Conservation (phyloP, 1,140 invertebrate species). For the Oscheius sp. region DNA sequence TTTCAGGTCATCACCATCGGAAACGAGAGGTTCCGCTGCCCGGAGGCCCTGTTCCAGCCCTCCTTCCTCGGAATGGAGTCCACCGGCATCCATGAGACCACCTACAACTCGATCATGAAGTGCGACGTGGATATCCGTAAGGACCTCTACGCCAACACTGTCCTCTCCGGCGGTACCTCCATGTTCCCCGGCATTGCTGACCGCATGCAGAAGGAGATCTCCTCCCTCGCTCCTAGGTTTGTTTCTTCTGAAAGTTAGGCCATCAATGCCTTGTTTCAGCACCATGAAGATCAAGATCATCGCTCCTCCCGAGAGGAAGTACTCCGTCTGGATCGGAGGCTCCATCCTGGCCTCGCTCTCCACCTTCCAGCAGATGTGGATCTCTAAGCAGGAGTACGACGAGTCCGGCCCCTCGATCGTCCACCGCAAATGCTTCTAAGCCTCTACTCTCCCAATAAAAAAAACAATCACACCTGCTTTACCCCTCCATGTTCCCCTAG, state of each 20-base stretch:
- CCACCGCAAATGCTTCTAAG: conserved; percentile 61
- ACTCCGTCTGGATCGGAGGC: conserved; percentile 67
- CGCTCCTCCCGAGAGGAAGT: conserved; percentile 62
- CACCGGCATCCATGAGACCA: conserved; percentile 59
- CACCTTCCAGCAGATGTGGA: conserved; percentile 65
- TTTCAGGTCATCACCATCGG: conserved; percentile 53
- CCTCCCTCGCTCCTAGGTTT: conserved; percentile 60
- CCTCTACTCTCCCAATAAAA: not conserved
- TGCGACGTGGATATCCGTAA: conserved; percentile 63
- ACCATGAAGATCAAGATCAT: conserved; percentile 65
- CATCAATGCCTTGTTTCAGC: conserved; percentile 42
- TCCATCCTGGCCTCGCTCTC: conserved; percentile 68
- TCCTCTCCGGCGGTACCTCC: conserved; percentile 65
- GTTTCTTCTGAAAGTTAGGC: not conserved
- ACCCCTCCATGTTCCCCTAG: not conserved
- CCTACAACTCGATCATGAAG: conserved; percentile 62
- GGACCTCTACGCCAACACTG: conserved; percentile 63
- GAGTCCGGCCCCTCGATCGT: conserved; percentile 74
- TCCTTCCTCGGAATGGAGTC: conserved; percentile 62
- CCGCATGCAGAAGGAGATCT: conserved; percentile 63
- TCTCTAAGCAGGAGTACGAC: conserved; percentile 70
- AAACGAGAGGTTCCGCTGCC: conserved; percentile 62
- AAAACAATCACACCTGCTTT: too few relatives aligned
- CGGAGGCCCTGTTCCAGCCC: conserved; percentile 59
- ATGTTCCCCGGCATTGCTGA: conserved; percentile 66